Base-by-base conservation (phyloP, 2,888 invertebrate species). In the Temnothorax unifasciatus region DNA sequence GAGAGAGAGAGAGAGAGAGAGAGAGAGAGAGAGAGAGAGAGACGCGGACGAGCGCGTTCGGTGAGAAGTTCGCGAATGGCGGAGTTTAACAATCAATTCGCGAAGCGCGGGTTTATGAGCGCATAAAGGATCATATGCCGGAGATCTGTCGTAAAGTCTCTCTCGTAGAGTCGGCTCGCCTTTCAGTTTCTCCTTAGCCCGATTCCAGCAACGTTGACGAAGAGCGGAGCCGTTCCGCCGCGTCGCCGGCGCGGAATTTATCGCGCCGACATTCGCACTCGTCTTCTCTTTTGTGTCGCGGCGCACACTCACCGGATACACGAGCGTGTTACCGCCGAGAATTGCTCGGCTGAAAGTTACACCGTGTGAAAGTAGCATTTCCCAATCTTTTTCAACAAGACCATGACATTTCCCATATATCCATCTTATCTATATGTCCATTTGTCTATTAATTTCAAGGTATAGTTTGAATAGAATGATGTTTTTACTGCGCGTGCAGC, bases 81-180 rank as follows among this genome's bases (percentile, higher is more conserved):
- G 52, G 74, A 83, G 66, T 86, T 84, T 83, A 89, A 89, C 86
- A 88, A 89, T 88, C 88, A 88, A 88, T 90, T 88, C 86, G 76
- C 81, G 59, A 69, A 64, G 66, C 71, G 66, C 85, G 87, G 84
- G 86, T 91, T 91, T 92, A 91, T 90, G 90, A 89, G 85, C 74
- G 82, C 82, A 82, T 87, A 86, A 89, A 89, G 88, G 86, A 89
- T 89, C 88, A 87, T 89, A 89, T 84, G 89, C 84, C 86, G 88
- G 87, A 90, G 87, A 90, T 88, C 85, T 76, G 84, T 88, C 89
- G 89, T 91, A 91, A 91, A 91, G 88, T 88, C 82, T 15, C 82
- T 15, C 66, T 59, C 83, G n/a, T 41, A 59, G 38, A 21, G 34
- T 25, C 77, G 52, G 57, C 57, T 84, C 69, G 75, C 47, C 64